Evolutionary conservation across 2,888 invertebrate species (phyloP).

Genomic region (Drosophila pseudotalamancana): DNA sequence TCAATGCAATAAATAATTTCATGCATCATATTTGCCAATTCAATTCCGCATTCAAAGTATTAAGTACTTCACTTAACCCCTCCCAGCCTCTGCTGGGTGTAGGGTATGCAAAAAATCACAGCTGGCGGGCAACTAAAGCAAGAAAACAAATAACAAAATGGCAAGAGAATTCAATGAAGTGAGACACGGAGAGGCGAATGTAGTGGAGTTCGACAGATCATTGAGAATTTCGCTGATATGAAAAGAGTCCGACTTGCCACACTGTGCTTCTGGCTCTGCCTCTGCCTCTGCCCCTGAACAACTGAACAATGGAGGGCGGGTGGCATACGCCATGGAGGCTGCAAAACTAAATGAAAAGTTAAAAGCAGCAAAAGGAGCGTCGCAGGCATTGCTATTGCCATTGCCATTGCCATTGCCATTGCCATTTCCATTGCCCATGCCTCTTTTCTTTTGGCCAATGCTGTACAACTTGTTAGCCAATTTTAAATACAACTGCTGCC

Average conservation of each 20-base stretch:
- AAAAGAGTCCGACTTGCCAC: constrained; percentile 23
- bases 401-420: no score
- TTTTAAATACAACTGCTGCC: constrained; percentile 77
- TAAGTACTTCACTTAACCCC: neutral
- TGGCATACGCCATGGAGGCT: constrained; percentile 7
- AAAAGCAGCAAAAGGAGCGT: constrained; percentile 41
- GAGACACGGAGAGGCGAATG: neutral
- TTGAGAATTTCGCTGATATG: constrained; percentile 40
- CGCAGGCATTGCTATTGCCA: constrained; percentile 11
- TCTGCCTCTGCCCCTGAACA: no score
- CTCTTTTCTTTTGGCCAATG: constrained; percentile 46
- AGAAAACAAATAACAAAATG: constrained; percentile 34
- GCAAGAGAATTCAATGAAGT: constrained; percentile 24
- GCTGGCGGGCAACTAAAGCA: constrained; percentile 4
- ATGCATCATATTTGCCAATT: no score
- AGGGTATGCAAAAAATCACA: constrained; percentile 23
- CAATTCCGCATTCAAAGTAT: no score
- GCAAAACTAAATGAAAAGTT: constrained; percentile 68
- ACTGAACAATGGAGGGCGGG: constrained; percentile 20
- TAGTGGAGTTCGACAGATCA: constrained; percentile 27
- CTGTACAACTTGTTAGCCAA: constrained; percentile 73
- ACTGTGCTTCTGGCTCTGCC: constrained; percentile 14
- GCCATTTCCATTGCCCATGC: no score
- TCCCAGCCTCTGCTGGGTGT: no score
- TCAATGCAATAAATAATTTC: no score